Conservation (phyloP, 2,888 invertebrate genomes). For the Idaea biselata region DNA sequence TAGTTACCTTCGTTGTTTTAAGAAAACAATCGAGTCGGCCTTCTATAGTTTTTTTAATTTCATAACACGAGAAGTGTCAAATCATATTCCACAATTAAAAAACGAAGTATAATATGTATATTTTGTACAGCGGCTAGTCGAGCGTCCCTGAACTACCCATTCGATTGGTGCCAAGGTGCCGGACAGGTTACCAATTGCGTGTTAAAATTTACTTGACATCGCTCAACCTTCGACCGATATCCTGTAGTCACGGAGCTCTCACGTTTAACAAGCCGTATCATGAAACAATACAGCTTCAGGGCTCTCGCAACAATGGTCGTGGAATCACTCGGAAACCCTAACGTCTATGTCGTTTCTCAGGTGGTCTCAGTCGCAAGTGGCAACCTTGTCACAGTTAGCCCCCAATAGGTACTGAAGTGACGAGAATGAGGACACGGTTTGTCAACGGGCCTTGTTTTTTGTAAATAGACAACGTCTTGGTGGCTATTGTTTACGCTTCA, state of each 20-base stretch:
- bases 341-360: slow-evolving; percentile 65
- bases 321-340: slow-evolving; percentile 61
- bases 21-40: no score
- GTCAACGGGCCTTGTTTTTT: slow-evolving; percentile 39
- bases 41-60: no score
- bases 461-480: background rate
- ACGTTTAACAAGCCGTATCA: slow-evolving; percentile 28
- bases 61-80: no score
- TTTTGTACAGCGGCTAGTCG: background rate
- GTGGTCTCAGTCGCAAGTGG: slow-evolving; percentile 53
- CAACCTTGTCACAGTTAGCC: slow-evolving; percentile 75
- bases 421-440: slow-evolving; percentile 61
- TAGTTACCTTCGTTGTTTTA: no score
- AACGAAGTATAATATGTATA: no score
- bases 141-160: slow-evolving; percentile 55
- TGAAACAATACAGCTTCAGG: slow-evolving; percentile 40
- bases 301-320: slow-evolving; percentile 42
- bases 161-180: slow-evolving; percentile 73
- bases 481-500: no score
- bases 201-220: slow-evolving; percentile 77
- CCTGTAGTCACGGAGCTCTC: slow-evolving; percentile 48
- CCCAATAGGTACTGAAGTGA: slow-evolving; percentile 57
- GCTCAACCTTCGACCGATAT: slow-evolving; percentile 61
- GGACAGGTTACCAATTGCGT: slow-evolving; percentile 71
- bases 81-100: no score